Evolutionary conservation across 2,113 vertebrate genomes (phyloP).

Genomic region (Oncorhynchus nerka): DNA sequence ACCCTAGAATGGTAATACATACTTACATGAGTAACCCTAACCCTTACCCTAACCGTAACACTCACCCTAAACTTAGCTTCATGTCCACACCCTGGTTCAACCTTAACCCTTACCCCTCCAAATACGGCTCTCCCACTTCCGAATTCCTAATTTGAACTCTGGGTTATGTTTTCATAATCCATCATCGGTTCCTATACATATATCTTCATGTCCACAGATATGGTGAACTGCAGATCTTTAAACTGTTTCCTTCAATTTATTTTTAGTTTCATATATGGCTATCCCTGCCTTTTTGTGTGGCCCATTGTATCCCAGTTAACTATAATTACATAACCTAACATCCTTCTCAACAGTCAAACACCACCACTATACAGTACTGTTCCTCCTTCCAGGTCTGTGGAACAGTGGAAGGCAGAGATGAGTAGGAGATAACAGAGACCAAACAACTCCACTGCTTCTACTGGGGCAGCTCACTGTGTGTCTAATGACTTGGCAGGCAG

Average conservation of each 20-base stretch:
- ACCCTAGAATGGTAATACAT: too few species aligned
- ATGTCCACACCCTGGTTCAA: too few species aligned
- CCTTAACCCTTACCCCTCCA: too few species aligned
- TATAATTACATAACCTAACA: not conserved
- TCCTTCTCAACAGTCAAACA: not conserved
- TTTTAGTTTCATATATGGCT: not conserved
- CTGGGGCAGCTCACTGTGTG: slow-evolving; percentile 63
- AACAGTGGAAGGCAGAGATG: slow-evolving; percentile 51
- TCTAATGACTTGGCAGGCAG: slow-evolving; percentile 72
- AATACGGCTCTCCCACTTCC: too few species aligned
- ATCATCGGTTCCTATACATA: not conserved
- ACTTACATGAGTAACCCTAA: too few species aligned
- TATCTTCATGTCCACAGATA: not conserved
- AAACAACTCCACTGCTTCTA: slow-evolving; percentile 45
- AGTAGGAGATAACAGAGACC: slow-evolving; percentile 45
- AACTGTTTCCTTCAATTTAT: not conserved
- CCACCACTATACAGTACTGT: slow-evolving; percentile 1
- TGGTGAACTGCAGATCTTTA: not conserved
- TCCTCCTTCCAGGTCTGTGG: slow-evolving; percentile 42
- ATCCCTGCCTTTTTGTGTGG: not conserved
- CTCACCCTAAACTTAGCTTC: too few species aligned
- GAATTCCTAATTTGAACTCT: too few species aligned
- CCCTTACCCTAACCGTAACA: too few species aligned
- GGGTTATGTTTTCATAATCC: not conserved
- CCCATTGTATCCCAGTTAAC: not conserved